Base-by-base conservation (phyloP, 2,797 vertebrate species). In the Thripadectes ignobilis region DNA sequence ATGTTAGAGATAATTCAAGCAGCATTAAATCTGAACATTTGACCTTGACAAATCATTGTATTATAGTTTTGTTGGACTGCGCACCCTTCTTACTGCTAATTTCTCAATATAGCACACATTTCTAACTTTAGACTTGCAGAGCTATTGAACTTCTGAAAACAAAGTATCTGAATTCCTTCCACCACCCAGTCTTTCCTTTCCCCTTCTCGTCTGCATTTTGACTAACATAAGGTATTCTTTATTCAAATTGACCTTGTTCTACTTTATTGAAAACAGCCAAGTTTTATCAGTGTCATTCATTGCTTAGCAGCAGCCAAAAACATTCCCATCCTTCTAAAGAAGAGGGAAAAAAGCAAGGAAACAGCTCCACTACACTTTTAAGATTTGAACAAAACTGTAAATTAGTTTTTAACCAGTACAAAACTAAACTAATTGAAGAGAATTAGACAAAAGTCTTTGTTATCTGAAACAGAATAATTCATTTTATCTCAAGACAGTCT, bases 61-160 rank as follows among this genome's bases (percentile, higher is more conserved):
- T 88, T 95, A 85, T n/a, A 54, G 51, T 88, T 95, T 93, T 51
- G 30, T 95, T 95, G 92, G 66, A 93, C 9, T 87, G 30, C 24
- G 75, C 88, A 82, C 74, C 85, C 93, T 88, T 85, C 73, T 94
- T 82, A 88, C 65, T 93, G 65, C 74, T 95, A 95, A 95, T 96
- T 98, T 97, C 83, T 98, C 84, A 74, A 67, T 83, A 75, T 74
- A 95, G 83, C 89, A 93, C 55, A 66, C 20, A 91, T 59, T 95
- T 96, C 94, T 97, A 97, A 96, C 96, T 97, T 97, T 97, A 95
- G 87, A 90, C 59, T 94, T 92, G 62, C 52, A 93, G 77, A 95
- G 85, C 87, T 97, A 95, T 76, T 95, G 76, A 78, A 96, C 85
- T 96, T 96, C 34, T 90, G 59, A 94, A 80, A 69, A 88, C n/a